Base-by-base conservation (phyloP, 2,888 invertebrate genomes). In the Willowsia nigromaculata region DNA sequence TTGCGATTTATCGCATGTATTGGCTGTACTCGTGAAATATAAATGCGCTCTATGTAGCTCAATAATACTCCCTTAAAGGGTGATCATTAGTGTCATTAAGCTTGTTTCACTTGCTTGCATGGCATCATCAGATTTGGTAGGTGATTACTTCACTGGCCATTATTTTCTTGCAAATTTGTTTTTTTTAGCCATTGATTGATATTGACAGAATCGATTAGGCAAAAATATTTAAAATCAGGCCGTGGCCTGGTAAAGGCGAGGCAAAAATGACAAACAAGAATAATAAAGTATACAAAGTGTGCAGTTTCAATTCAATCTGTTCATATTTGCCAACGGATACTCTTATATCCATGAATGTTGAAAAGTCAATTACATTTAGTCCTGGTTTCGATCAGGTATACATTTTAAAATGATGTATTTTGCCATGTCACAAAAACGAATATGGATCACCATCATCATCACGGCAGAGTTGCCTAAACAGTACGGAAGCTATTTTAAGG, bases 401-500 rank as follows among this genome's bases (percentile, higher is more conserved):
- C 40, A 74, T 74, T 47, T 74, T 47, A 25, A 59, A 59, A 5
- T 9, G 37, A 33, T 65, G 1, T 33, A 65, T 33, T 47, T 43
- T 74, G 47, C 47, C 65, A 33, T 68, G 68, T 68, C 68, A 68
- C 2, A 43, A 74, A 74, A 74, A 13, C 13, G 71, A 47, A 74
- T 27, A 47, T 74, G 22, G 71, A 47, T 47, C 71, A 74, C 47
- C 47, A 40, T 33, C 33, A 18, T 33, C 53, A 53, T 53, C 53
- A 65, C 5, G 65, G 33, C 5, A 68, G 18, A 74, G 43, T 43
- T 43, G 25, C 71, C 68, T 74, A 74, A 22, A 47, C 13, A 47
- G 25, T 74, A 74, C 71, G 71, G 71, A 74, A 74, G 71, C 71
- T 74, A 47, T 74, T 65, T 74, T 74, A 74, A 74, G 71, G 71